phyloP scores from a whole-genome alignment of 2,113 vertebrate genomes.

The Danionella cerebrum region DNA sequence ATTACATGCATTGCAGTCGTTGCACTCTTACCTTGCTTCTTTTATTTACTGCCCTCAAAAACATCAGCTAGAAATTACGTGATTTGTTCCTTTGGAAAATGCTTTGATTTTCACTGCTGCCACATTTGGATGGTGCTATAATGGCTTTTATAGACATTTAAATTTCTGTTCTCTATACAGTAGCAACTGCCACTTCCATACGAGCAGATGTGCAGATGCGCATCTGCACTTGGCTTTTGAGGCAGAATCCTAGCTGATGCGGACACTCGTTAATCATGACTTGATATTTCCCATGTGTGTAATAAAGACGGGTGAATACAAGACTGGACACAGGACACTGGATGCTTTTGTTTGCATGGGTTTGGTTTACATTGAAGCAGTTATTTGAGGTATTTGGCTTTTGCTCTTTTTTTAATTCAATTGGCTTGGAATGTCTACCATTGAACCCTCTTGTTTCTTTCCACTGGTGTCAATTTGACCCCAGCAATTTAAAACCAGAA shows the following conservation, averaged over 20 bases:
- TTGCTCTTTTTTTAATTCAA: too few relatives aligned
- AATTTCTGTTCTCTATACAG: neutral
- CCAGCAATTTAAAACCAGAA: too few relatives aligned
- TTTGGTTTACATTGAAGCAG: too few relatives aligned
- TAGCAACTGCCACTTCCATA: neutral
- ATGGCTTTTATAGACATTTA: neutral
- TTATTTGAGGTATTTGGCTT: too few relatives aligned
- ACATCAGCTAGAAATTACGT: neutral
- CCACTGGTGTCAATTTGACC: too few relatives aligned
- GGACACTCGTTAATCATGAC: neutral
- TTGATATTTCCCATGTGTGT: neutral
- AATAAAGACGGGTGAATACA: neutral
- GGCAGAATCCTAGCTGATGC: neutral
- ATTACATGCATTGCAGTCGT: neutral
- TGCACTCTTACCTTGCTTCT: too few relatives aligned
- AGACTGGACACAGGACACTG: neutral
- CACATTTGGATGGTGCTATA: neutral
- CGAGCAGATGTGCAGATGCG: neutral
- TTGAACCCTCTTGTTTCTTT: too few relatives aligned
- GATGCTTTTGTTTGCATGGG: neutral
- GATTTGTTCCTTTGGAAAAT: conserved; percentile 1
- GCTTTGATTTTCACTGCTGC: neutral
- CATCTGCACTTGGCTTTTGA: neutral
- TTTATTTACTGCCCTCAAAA: conserved; percentile 30
- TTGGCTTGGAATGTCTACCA: too few relatives aligned